These are phyloP conservation scores for Tetropium fuscum DNA, from an alignment of 2,888 invertebrate species.

Conservation along the genomic window DNA sequence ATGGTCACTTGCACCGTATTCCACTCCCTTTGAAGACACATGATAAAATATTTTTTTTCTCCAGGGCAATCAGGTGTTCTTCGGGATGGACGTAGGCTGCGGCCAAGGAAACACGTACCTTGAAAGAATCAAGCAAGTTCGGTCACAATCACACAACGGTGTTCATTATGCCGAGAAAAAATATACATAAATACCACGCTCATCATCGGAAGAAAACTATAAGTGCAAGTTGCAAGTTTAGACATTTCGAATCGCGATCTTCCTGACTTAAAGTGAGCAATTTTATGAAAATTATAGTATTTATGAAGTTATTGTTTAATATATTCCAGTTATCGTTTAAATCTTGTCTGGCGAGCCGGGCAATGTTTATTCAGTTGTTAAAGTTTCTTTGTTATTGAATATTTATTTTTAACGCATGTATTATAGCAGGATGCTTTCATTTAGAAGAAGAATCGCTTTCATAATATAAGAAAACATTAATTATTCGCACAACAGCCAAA, in stretches of 20 bases:
- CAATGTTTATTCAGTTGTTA: constrained; percentile 7
- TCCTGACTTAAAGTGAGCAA: constrained; percentile 23
- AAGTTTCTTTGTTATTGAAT: constrained; percentile 9
- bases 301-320: constrained; percentile 8
- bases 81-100: constrained; percentile 71
- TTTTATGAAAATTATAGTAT: constrained; percentile 6
- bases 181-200: constrained; percentile 24
- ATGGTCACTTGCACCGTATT: too few species aligned
- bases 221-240: not conserved
- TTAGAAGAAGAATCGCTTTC: too few species aligned
- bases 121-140: constrained; percentile 16
- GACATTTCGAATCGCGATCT: constrained; percentile 15
- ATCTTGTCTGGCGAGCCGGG: not conserved
- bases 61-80: constrained; percentile 71
- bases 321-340: not conserved
- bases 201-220: not conserved
- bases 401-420: too few species aligned
- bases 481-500: too few species aligned
- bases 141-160: constrained; percentile 35
- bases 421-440: too few species aligned
- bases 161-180: constrained; percentile 39
- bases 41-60: constrained; percentile 54
- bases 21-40: too few species aligned
- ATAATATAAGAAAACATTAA: too few species aligned
- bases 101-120: constrained; percentile 70